A percentile compares a stretch with the other conserved stretches of the same genome.
These are phyloP conservation scores for Mormyrops boulengeri DNA, from an alignment of 2,797 vertebrate species.

Conservation along the genomic window DNA sequence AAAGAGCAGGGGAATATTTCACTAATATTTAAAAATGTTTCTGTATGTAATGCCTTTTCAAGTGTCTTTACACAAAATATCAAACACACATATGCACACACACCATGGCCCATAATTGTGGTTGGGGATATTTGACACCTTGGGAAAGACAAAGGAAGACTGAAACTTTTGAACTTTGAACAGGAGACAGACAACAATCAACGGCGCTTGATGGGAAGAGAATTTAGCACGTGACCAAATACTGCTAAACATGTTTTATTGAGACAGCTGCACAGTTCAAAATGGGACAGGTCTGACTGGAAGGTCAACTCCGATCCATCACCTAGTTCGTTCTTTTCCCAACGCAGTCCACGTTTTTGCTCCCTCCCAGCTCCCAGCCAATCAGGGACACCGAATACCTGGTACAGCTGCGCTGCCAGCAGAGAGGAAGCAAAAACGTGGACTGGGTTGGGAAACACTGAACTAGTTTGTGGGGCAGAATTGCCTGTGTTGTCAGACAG, in stretches of 20 bases:
- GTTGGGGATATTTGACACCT: background rate
- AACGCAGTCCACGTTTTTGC: too few relatives aligned
- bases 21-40: background rate
- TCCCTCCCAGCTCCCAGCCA: too few relatives aligned
- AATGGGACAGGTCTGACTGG: background rate
- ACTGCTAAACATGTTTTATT: background rate
- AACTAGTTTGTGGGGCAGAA: background rate
- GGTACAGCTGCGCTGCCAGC: too few relatives aligned
- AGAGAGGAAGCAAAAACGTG: too few relatives aligned
- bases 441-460: too few relatives aligned
- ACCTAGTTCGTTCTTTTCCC: background rate
- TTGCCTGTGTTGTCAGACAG: background rate
- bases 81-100: background rate
- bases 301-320: background rate
- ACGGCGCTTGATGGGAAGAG: background rate
- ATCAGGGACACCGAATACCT: too few relatives aligned
- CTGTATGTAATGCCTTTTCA: too few relatives aligned
- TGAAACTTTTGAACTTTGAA: background rate
- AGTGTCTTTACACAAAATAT: background rate
- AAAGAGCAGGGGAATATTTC: background rate
- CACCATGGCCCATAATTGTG: background rate
- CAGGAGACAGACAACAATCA: background rate
- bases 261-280: constrained; percentile 4
- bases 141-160: background rate
- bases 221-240: background rate